Percentiles rank a stretch among this genome's conserved stretches.
Conservation (phyloP, 2,113 vertebrate species). For the Clupea harengus region DNA sequence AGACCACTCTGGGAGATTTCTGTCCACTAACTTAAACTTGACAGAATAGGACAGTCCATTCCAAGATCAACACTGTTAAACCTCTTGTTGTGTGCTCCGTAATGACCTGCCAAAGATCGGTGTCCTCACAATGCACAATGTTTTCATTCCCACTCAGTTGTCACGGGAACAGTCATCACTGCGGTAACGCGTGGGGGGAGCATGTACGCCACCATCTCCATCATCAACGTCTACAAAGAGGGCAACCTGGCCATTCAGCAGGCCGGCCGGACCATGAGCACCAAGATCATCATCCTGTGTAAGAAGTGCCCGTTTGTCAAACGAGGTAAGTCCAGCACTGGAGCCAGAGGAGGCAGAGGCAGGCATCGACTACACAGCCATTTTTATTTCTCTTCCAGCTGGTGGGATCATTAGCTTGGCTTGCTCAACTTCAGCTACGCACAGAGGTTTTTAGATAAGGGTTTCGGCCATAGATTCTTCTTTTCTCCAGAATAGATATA, state of each 20-base stretch:
- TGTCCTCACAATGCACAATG: neutral
- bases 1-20: slow-evolving; percentile 18
- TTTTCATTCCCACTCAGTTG: slow-evolving; percentile 68
- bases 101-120: neutral
- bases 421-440: neutral
- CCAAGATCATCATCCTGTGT: slow-evolving; percentile 87
- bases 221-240: slow-evolving; percentile 94
- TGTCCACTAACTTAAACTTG: neutral
- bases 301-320: slow-evolving; percentile 91
- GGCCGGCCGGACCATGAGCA: slow-evolving; percentile 94
- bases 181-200: slow-evolving; percentile 77
- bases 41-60: neutral
- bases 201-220: slow-evolving; percentile 85
- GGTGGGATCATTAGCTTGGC: neutral
- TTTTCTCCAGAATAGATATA: neutral
- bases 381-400: neutral
- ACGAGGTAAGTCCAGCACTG: slow-evolving; percentile 76
- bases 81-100: neutral
- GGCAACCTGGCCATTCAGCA: slow-evolving; percentile 91
- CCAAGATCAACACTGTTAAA: neutral
- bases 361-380: neutral
- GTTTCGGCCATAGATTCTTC: neutral
- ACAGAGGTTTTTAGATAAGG: neutral
- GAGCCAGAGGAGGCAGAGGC: neutral
- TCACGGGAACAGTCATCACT: slow-evolving; percentile 89